Base-by-base conservation (phyloP, 2,113 vertebrate species). In the Suncus etruscus region DNA sequence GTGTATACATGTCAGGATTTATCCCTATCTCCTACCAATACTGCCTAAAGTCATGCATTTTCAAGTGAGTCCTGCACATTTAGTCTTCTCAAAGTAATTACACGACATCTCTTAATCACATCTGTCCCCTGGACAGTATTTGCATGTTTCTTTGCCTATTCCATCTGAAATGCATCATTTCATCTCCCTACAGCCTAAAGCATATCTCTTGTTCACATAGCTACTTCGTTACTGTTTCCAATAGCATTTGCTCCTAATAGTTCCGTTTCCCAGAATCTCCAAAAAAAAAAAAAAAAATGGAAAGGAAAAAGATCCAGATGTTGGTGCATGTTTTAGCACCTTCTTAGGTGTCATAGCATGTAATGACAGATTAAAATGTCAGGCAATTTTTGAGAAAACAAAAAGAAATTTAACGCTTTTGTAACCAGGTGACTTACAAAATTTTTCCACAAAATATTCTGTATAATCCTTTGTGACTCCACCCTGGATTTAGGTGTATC, bases 71-170 rank as follows among this genome's bases (percentile, higher is more conserved):
- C 39, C 39, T 39, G 39, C 39, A 39, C 39, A 39, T n/a, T 73
- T 86, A 39, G 25, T 65, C 20, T 65, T 81, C 39, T 61, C 47
- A 58, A 20, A 29, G 50, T 66, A 29, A 68, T 25, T 85, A 70
- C 45, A 5, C 54, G 65, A 58, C 3, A 25, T 75, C 78, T 54
- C 63, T 0, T 74, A 50, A 73, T 25, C 9, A 77, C 7, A 76
- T 39, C 50, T 11, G 32, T 83, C 66, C 74, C 22, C 54, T 78
- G 25, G 8, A 39, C 31, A 58, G 6, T 72, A 66, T 84, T 69
- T 78, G 70, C 72, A 27, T 77, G 77, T 61, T 93, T 81, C 4
- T 75, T 81, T 72, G 61, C 79, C 54, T 75, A 7, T 87, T 31
- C 51, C 61, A 47, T 69, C 39, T 12, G 89, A 31, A 79, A 51